Evolutionary conservation across 2,113 vertebrate genomes (phyloP), one percentile per base, ranked within the genome.

Genomic region (Tupaia chinensis): DNA sequence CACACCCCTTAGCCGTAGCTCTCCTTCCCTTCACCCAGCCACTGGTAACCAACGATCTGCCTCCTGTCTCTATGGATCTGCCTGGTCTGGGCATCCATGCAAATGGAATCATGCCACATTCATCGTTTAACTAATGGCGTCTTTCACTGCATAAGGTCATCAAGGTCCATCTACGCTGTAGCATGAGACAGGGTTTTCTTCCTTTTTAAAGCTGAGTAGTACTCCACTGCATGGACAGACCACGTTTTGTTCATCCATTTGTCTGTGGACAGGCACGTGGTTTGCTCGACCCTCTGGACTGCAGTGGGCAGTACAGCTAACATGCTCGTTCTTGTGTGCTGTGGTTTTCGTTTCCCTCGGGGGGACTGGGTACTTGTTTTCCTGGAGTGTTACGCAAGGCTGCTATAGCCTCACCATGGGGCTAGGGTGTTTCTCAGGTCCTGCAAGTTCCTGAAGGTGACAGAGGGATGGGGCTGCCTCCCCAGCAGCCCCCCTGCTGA

Each of bases 401-500:
- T 2, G 2, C 58, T 20, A 12, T 29, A 16, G 32, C 68, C 54
- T 29, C 19, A 8, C 65, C 54, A 0, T 13, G 4, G 3, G 32
- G 83, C 12, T n/a, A 87, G 27, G 78, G 19, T 4, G 15, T 60
- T 3, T 23, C 53, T 78, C 76, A 60, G 66, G 13, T 58, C 32
- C 68, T 61, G 5, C 29, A 69, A 5, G 44, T 5, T 19, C 4
- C 25, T 5, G 1, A 13, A 22, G 27, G 54, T 44, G 53, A 32
- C 3, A 1, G 19, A 34, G 34, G 32, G 34, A 29, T 5, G 61
- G 58, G 66, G 74, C 3, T 0, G 0, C 5, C 32, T 16, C 7
- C 0, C 3, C 0, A 63, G 70, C 22, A 0, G 19, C 16, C 54
- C 3, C 0, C 0, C 29, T 9, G 9, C 20, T 0, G 25, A 53